Conservation (phyloP, 2,888 invertebrate genomes). For the Therioaphis trifolii region DNA sequence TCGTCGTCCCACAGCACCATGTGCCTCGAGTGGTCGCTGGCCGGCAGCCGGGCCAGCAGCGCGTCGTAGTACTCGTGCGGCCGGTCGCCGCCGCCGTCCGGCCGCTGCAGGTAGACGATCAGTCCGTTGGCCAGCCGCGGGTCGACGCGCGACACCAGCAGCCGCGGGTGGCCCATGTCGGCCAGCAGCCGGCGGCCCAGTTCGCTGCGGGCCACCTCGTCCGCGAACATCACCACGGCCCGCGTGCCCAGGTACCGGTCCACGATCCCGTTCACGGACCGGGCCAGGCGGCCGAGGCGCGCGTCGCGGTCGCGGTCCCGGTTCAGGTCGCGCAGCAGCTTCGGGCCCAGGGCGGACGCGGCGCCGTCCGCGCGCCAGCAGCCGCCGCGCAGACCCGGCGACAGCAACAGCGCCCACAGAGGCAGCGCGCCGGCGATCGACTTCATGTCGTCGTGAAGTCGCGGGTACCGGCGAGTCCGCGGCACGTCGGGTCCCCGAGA, state of each 20-base stretch:
- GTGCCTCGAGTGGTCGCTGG: conserved; percentile 54
- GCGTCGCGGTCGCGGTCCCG: neutral
- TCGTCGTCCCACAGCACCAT: conserved; percentile 43
- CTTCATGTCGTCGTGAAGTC: neutral
- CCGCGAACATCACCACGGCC: conserved; percentile 46
- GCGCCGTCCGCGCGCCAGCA: neutral
- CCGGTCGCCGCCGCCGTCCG: neutral
- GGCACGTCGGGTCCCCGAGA: too few species aligned
- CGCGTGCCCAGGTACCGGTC: conserved; percentile 48
- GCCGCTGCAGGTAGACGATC: conserved; percentile 20
- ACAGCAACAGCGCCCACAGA: neutral
- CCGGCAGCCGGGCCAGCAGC: conserved; percentile 36
- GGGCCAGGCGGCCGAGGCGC: neutral
- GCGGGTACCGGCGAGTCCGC: too few species aligned
- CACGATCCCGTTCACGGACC: conserved; percentile 39
- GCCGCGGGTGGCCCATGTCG: conserved; percentile 29
- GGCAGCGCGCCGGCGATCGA: neutral
- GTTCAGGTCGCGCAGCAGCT: neutral
- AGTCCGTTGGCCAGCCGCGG: conserved; percentile 38
- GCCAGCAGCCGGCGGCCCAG: conserved; percentile 44
- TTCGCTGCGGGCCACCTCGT: conserved; percentile 47
- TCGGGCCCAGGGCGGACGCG: neutral
- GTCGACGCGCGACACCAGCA: conserved; percentile 37
- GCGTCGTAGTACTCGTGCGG: too few species aligned
- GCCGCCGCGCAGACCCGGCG: neutral